Conservation (phyloP, 2,888 invertebrate species). For the Luffia ferchaultella region DNA sequence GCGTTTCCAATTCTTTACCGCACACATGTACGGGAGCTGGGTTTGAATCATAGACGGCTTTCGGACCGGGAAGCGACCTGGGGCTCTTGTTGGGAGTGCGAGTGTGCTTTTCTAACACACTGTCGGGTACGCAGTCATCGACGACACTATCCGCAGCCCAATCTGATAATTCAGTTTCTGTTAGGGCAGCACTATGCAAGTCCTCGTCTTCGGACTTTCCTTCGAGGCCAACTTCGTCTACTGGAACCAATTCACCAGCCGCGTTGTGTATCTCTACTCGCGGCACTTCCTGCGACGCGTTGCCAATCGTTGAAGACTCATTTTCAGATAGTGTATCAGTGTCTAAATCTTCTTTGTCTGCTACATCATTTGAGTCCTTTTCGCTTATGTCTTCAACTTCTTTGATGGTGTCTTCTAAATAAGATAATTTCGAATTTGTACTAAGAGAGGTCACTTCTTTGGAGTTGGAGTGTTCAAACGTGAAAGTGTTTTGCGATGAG, state of each 20-base stretch:
- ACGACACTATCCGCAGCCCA: conserved; percentile 86
- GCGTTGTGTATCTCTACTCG: conserved; percentile 78
- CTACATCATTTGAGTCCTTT: conserved; percentile 38
- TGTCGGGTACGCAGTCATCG: conserved; percentile 71
- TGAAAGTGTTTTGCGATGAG: too few species aligned
- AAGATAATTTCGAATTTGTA: too few species aligned
- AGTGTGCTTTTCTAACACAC: conserved; percentile 36
- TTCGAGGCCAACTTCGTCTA: too few species aligned
- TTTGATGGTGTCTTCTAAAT: conserved; percentile 28
- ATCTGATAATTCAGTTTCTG: conserved; percentile 89
- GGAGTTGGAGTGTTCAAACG: conserved; percentile 26
- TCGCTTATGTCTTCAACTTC: conserved; percentile 61
- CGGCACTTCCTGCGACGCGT: conserved; percentile 64
- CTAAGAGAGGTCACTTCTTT: conserved; percentile 43
- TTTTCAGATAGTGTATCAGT: conserved; percentile 57
- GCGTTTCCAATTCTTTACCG: conserved; percentile 37
- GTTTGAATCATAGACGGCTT: conserved; percentile 42
- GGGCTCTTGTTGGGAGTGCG: conserved; percentile 30
- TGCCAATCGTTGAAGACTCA: conserved; percentile 44
- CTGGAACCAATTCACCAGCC: conserved; percentile 71
- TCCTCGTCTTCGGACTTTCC: too few species aligned
- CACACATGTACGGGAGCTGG: conserved; percentile 49
- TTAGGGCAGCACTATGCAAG: too few species aligned
- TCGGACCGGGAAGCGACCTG: conserved; percentile 39
- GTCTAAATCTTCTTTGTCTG: conserved; percentile 68